Base-by-base conservation (phyloP, 2,113 vertebrate genomes). In the Probosciger aterrimus region DNA sequence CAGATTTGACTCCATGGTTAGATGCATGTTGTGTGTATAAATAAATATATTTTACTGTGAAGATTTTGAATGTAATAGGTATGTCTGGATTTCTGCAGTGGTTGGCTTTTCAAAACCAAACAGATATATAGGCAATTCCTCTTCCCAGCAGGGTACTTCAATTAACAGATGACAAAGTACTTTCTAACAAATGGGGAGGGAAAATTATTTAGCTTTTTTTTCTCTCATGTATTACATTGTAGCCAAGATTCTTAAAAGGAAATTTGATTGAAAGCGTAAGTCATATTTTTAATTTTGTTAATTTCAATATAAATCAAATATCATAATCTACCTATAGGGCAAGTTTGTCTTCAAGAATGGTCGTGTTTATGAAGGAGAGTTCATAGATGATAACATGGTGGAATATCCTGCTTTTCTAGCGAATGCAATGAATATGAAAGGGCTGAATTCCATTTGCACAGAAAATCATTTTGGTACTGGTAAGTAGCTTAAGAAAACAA, bases 321-420 rank as follows among this genome's bases (percentile, higher is more conserved):
- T 59, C 33, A 16, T 59, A 60, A 55, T 68, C 33, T 92, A 9
- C 90, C 68, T 69, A 0, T 49, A 99, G 99, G 99, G 98, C 20
- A 98, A 74, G 65, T 97, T 99, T 73, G 88, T 97, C 8, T 98
- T 98, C 73, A 98, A 97, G 85, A 98, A 98, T 6, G 99, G 99
- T 2, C 70, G 19, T 9, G 39, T 96, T 52, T 98, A 98, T n/a
- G 96, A 98, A 64, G 98, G 98, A 46, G 91, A 94, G 17, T 99
- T 99, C 91, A 39, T 86, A 75, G 90, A 98, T 18, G 98, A 99
- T 88, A 84, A 65, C 87, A 97, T 98, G 46, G 92, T 83, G 2
- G 92, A 97, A 69, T 81, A 71, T 59, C 91, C 96, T 18, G 7
- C 76, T 37, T 90, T 41, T 62, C 85, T 43, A 31, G 30, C 11